phyloP scores from a whole-genome alignment of 2,113 vertebrate species.

The Megaceryle torquata region DNA sequence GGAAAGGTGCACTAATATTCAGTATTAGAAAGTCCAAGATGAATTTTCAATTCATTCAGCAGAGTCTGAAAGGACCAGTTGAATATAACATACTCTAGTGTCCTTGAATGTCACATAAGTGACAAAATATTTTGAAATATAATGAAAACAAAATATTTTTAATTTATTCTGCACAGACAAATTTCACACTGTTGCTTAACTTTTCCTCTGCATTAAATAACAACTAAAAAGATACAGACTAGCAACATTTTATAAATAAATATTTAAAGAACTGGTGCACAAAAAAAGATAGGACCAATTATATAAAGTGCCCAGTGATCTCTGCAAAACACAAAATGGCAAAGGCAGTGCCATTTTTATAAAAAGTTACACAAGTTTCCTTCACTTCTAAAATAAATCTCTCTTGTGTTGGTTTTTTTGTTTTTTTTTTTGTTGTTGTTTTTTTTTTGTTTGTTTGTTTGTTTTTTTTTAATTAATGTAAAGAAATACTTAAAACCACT shows the following conservation, averaged over 20 bases:
- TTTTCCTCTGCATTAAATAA: not conserved
- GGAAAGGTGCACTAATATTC: constrained; percentile 3
- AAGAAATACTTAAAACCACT: not conserved
- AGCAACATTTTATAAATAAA: not conserved
- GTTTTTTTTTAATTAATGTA: not conserved
- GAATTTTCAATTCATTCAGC: constrained; percentile 21
- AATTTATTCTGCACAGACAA: not conserved
- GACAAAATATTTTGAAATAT: not conserved
- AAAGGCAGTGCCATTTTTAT: not conserved
- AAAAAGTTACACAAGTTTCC: not conserved
- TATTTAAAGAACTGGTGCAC: not conserved
- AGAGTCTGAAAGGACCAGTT: not conserved
- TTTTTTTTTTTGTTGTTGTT: too few species aligned
- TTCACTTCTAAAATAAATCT: not conserved
- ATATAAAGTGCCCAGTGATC: not conserved
- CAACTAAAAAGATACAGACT: not conserved
- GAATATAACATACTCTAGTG: not conserved
- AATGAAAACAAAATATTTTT: not conserved
- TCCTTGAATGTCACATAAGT: not conserved
- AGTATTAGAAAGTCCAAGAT: not conserved
- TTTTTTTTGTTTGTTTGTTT: too few species aligned
- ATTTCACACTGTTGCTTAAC: not conserved
- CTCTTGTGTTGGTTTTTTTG: not conserved
- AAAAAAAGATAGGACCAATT: not conserved
- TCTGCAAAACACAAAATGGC: accelerated